Percentiles rank a stretch among this genome's conserved stretches.
phyloP scores from a whole-genome alignment of 2,888 invertebrate genomes.

The Sinelater perroti region DNA sequence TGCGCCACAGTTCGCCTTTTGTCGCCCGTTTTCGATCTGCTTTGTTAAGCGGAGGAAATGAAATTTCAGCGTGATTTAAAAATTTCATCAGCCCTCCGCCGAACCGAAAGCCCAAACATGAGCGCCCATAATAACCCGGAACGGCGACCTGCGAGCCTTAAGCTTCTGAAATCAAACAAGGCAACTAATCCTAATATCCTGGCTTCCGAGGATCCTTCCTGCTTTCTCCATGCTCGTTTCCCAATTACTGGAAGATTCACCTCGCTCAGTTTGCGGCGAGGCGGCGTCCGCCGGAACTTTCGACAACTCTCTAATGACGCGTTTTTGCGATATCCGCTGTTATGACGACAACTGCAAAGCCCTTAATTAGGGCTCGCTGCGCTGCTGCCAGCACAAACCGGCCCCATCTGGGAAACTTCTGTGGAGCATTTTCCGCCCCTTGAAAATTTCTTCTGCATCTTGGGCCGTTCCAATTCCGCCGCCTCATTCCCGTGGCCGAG shows the following conservation, averaged over 20 bases:
- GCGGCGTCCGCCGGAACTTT: not conserved
- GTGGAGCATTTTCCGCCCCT: not conserved
- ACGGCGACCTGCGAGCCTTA: constrained; percentile 9
- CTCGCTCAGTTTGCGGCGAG: constrained; percentile 1
- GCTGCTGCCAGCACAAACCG: not conserved
- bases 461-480: constrained; percentile 8
- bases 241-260: constrained; percentile 8
- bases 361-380: not conserved
- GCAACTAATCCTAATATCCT: constrained; percentile 18
- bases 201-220: constrained; percentile 11
- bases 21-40: constrained; percentile 2
- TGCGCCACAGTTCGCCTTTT: not conserved
- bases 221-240: constrained; percentile 15
- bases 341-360: not conserved
- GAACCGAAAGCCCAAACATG: constrained; percentile 1
- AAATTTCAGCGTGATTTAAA: not conserved
- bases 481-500: constrained; percentile 15
- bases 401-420: constrained; percentile 3
- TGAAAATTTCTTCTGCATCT: constrained; percentile 12
- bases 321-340: too few relatives aligned
- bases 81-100: constrained; percentile 1
- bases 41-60: constrained; percentile 11
- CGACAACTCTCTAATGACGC: too few relatives aligned
- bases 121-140: constrained; percentile 1
- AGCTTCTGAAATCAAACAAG: constrained; percentile 16